Conservation (phyloP, 2,797 vertebrate species). For the Peromyscus melanophrys region DNA sequence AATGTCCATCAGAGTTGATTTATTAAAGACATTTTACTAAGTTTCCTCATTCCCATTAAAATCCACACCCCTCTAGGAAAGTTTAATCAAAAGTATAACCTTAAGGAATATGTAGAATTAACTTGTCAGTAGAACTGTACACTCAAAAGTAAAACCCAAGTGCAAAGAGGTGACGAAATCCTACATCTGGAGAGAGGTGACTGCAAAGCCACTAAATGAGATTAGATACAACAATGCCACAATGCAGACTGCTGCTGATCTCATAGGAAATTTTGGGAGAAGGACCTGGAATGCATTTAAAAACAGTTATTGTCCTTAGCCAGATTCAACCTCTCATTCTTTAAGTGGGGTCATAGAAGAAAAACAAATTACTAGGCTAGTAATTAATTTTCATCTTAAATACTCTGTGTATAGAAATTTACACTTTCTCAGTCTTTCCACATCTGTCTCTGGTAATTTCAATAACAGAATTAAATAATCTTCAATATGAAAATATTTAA, state of each 20-base stretch:
- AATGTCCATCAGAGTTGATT: not conserved
- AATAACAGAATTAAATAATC: slow-evolving; percentile 58
- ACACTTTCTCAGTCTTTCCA: slow-evolving; percentile 40
- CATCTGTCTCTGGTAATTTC: slow-evolving; percentile 42
- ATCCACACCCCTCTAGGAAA: not conserved
- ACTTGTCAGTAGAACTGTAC: not conserved
- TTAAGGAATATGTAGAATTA: not conserved
- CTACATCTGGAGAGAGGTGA: not conserved
- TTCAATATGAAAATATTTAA: slow-evolving; percentile 68
- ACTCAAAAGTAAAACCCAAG: not conserved
- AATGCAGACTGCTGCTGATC: not conserved
- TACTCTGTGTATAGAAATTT: not conserved
- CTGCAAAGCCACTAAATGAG: not conserved
- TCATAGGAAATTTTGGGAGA: not conserved
- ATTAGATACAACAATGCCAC: not conserved
- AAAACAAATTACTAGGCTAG: not conserved
- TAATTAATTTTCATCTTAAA: slow-evolving; percentile 6
- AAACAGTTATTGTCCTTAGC: not conserved
- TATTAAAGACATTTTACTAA: not conserved
- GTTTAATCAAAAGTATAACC: not conserved
- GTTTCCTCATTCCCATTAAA: not conserved
- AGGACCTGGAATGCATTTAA: no score
- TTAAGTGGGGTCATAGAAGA: not conserved
- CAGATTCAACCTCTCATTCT: not conserved
- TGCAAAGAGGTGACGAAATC: not conserved